These are phyloP conservation scores for Ceriagrion tenellum DNA, from an alignment of 2,888 invertebrate genomes.

Conservation along the genomic window DNA sequence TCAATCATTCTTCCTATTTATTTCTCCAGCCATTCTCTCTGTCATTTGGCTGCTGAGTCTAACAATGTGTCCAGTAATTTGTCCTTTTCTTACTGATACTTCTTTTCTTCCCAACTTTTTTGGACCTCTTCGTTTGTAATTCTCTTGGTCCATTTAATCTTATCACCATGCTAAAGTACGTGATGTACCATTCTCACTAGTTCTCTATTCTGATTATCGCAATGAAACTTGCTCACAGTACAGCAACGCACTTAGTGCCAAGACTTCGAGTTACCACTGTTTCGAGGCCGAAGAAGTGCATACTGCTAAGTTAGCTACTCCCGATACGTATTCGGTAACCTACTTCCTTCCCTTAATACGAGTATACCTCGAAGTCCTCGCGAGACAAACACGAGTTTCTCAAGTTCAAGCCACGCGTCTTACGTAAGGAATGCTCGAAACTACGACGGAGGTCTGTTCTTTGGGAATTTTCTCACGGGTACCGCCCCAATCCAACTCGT, in stretches of 20 bases:
- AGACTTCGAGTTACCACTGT: neutral
- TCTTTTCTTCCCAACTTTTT: no score
- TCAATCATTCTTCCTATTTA: no score
- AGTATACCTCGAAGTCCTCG: neutral
- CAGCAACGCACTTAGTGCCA: neutral
- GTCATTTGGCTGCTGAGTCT: no score
- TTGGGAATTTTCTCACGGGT: neutral
- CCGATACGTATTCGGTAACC: neutral
- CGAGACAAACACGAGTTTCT: neutral
- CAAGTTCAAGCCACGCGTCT: conserved; percentile 1
- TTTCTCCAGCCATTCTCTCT: no score
- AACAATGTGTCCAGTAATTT: no score
- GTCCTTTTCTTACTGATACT: no score
- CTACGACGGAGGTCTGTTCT: neutral
- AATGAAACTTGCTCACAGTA: no score
- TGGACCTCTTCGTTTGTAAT: no score
- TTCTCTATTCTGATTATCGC: no score
- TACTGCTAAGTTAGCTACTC: neutral
- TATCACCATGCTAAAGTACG: no score
- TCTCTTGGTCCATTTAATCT: no score
- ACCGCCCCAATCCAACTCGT: neutral
- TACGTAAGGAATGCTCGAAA: neutral
- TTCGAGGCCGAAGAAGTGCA: neutral
- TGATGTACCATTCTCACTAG: no score
- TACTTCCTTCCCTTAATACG: neutral